These are phyloP conservation scores for Manis javanica DNA, from an alignment of 2,797 vertebrate genomes.

Conservation along the genomic window DNA sequence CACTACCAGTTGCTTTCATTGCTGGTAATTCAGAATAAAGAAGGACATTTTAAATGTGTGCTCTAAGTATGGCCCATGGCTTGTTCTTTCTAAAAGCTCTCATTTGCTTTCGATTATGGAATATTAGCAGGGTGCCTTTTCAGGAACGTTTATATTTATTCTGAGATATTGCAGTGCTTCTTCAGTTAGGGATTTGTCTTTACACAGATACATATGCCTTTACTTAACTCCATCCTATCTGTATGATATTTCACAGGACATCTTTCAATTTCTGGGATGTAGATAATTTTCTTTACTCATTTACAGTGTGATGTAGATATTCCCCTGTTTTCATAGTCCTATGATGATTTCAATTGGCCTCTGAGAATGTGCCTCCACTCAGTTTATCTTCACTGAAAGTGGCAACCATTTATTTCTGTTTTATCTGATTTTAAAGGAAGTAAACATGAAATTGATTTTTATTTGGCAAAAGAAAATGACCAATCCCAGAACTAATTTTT, in stretches of 20 bases:
- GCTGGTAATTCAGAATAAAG: not conserved
- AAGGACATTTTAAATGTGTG: not conserved
- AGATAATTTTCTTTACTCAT: not conserved
- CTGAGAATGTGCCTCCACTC: not conserved
- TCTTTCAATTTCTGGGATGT: not conserved
- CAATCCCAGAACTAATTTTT: not conserved
- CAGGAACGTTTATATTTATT: not conserved
- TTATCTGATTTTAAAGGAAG: not conserved
- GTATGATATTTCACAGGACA: not conserved
- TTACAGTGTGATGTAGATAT: not conserved
- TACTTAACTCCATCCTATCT: not conserved
- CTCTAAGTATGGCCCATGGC: not conserved
- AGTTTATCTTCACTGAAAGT: not conserved
- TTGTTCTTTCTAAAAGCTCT: not conserved
- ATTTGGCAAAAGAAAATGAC: not conserved
- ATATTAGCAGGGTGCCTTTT: not conserved
- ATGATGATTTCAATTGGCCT: not conserved
- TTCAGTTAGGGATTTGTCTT: not conserved
- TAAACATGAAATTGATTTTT: not conserved
- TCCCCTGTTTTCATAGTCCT: not conserved
- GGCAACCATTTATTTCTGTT: not conserved
- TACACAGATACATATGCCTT: not conserved
- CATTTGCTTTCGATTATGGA: not conserved
- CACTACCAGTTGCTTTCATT: not conserved
- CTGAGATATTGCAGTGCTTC: not conserved